These are phyloP conservation scores for Anser brachyrhynchus DNA, from an alignment of 2,113 vertebrate genomes.

Conservation along the genomic window DNA sequence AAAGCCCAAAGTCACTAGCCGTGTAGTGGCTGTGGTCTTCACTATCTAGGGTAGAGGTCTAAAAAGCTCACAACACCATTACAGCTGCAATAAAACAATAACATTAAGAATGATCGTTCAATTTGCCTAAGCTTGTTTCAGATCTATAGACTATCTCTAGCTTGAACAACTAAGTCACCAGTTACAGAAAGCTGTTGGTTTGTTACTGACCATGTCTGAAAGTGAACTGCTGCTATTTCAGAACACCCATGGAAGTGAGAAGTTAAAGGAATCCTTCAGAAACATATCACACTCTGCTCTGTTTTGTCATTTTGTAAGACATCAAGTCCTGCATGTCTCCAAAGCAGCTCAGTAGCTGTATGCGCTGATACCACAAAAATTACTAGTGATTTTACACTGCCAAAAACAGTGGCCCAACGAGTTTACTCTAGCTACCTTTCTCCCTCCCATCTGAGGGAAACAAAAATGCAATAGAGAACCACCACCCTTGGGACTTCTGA, in stretches of 20 bases:
- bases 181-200: neutral
- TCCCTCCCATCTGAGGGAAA: neutral
- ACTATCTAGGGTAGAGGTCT: neutral
- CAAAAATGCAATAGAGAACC: neutral
- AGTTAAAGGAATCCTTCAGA: neutral
- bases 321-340: accelerated
- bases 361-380: neutral
- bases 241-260: neutral
- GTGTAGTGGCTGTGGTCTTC: neutral
- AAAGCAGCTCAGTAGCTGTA: neutral
- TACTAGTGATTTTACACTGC: neutral
- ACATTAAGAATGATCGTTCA: neutral
- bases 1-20: neutral
- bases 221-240: neutral
- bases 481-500: neutral
- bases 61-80: neutral
- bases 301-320: neutral
- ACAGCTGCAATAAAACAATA: neutral
- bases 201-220: neutral
- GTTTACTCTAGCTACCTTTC: neutral
- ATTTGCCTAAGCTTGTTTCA: neutral
- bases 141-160: neutral
- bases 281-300: neutral
- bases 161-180: neutral
- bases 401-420: neutral